Conservation (phyloP, 2,113 vertebrate species). For the Halcyon senegalensis region DNA sequence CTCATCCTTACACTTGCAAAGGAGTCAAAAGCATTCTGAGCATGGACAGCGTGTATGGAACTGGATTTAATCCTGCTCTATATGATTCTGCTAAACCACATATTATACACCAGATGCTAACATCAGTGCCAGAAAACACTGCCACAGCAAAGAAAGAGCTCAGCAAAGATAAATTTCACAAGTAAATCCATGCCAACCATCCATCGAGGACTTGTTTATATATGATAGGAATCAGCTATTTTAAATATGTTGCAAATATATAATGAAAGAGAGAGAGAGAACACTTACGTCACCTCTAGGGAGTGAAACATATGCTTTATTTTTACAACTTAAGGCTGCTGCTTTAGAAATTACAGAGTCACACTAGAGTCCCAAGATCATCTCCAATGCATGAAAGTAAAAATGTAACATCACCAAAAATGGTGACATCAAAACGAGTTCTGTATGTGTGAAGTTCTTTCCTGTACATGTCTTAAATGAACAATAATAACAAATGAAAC, state of each 20-base stretch:
- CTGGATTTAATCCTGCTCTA: not conserved
- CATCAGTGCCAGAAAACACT: constrained; percentile 3
- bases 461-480: not conserved
- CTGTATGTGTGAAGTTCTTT: not conserved
- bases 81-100: not conserved
- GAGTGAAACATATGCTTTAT: not conserved
- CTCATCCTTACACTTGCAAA: not conserved
- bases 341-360: not conserved
- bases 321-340: not conserved
- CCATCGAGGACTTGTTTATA: not conserved
- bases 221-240: not conserved
- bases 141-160: not conserved
- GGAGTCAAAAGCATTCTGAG: not conserved
- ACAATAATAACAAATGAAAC: not conserved
- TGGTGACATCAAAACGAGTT: not conserved
- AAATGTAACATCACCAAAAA: not conserved
- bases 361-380: not conserved
- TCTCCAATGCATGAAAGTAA: not conserved
- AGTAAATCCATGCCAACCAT: not conserved
- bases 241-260: constrained; percentile 1
- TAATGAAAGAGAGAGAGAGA: not conserved
- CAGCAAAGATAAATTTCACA: constrained; percentile 13
- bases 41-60: not conserved
- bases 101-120: not conserved
- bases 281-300: not conserved